Base-by-base conservation (phyloP, 2,888 invertebrate genomes). In the Hemithea aestivaria region DNA sequence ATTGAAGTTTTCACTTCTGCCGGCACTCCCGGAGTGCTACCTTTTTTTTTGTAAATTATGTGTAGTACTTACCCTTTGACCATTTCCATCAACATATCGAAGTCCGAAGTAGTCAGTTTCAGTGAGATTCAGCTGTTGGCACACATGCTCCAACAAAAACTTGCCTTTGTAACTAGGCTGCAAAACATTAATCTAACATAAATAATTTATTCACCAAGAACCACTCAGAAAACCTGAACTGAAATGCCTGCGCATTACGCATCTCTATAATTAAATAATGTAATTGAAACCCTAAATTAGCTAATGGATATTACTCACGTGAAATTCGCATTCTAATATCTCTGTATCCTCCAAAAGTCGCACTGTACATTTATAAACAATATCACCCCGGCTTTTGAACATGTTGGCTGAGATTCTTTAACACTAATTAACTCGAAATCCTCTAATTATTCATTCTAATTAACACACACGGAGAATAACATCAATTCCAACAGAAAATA, bases 61-160 rank as follows among this genome's bases (percentile, higher is more conserved):
- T 16, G 5, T 16, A 16, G 2, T 16, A 16, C 90, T 90, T 87
- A 97, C 97, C 89, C 97, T 90, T 81, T 97, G 96, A 56, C 95
- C 94, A 59, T 92, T 91, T 41, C 91, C 89, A 79, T 97, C 97
- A 53, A 96, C 96, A 91, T 94, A 97, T 48, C 97, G 91, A 50
- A 97, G 89, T 7, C 97, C 97, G 78, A 98, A 96, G 80, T 97
- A 97, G 83, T 98, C 97, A 65, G 94, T 96, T 85, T 97, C 97
- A 48, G 94, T 90, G 52, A 98, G 91, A 83, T 96, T 95, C 60
- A 97, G 88, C 74, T 96, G 94, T 69, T 94, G 93, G 81, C 96
- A 97, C 51, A 96, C 93, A 88, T 94, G 93, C 72, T 97, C 96
- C 71, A 97, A 87, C 58, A 98, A 89, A 82, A 92, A 94, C 80